Evolutionary conservation across 2,113 vertebrate species (phyloP).

Genomic region (Euleptes europaea): DNA sequence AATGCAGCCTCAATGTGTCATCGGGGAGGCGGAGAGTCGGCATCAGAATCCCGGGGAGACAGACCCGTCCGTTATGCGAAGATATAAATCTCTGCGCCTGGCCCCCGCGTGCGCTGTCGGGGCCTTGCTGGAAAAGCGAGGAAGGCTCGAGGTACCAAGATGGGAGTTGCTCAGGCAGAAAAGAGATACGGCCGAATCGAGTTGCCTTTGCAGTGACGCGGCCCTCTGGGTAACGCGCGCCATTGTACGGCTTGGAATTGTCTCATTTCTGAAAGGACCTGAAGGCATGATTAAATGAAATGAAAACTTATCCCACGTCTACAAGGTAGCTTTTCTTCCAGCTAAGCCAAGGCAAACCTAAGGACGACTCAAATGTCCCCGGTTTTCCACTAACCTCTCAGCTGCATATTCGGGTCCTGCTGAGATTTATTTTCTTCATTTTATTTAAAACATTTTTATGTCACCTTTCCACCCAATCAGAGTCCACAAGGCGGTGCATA

Average conservation of each 20-base stretch:
- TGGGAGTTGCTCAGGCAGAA: background rate
- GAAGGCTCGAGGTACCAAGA: background rate
- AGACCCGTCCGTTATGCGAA: background rate
- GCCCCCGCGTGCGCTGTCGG: background rate
- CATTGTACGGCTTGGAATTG: background rate
- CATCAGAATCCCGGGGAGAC: constrained; percentile 1
- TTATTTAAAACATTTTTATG: too few species aligned
- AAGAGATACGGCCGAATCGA: background rate
- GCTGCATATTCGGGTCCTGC: background rate
- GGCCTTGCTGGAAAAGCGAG: background rate
- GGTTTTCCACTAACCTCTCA: background rate
- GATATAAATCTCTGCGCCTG: background rate
- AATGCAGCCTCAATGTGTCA: background rate
- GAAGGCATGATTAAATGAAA: background rate
- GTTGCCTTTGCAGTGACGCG: background rate
- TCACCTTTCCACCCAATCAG: too few species aligned
- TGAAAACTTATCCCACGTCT: background rate
- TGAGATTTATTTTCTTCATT: background rate
- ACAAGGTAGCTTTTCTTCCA: background rate
- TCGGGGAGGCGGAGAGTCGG: background rate
- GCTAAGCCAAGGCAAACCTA: background rate
- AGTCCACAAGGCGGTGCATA: too few species aligned
- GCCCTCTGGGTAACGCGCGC: background rate
- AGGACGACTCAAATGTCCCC: background rate
- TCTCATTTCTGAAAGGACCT: background rate